phyloP scores from a whole-genome alignment of 2,113 vertebrate genomes.

The Lepisosteus oculatus region DNA sequence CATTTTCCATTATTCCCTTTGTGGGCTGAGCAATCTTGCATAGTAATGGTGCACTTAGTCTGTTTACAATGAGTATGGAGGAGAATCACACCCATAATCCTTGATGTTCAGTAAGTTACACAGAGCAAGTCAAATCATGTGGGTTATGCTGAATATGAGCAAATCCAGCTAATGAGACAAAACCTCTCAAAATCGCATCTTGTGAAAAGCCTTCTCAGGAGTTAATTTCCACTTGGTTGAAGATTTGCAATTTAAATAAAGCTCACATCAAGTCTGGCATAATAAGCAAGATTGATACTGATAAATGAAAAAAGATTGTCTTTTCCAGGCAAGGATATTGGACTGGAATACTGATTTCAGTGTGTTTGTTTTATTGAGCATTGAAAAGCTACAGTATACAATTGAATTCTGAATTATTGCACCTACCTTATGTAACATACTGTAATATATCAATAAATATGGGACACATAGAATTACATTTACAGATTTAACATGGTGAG shows the following conservation, averaged over 20 bases:
- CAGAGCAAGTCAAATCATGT: neutral
- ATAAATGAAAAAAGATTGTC: too few relatives aligned
- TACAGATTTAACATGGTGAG: too few relatives aligned
- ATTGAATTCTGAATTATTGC: too few relatives aligned
- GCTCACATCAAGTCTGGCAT: neutral
- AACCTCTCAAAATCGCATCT: too few relatives aligned
- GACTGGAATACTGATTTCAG: too few relatives aligned
- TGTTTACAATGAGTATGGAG: neutral
- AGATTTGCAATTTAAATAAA: slow-evolving; percentile 1
- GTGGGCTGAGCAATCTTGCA: neutral
- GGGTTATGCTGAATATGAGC: neutral
- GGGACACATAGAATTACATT: too few relatives aligned
- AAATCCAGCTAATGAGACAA: too few relatives aligned
- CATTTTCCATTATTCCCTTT: neutral
- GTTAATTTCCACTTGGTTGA: neutral
- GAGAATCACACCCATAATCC: neutral
- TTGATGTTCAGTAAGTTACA: neutral
- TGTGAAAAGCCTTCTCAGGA: neutral
- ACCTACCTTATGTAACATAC: too few relatives aligned
- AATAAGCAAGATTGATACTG: neutral
- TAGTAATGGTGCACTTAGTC: neutral
- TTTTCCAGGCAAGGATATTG: too few relatives aligned
- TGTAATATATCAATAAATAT: too few relatives aligned
- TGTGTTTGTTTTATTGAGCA: too few relatives aligned
- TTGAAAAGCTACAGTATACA: too few relatives aligned